These are phyloP conservation scores for Cartodere bifasciata DNA, from an alignment of 2,888 invertebrate species.

Conservation along the genomic window DNA sequence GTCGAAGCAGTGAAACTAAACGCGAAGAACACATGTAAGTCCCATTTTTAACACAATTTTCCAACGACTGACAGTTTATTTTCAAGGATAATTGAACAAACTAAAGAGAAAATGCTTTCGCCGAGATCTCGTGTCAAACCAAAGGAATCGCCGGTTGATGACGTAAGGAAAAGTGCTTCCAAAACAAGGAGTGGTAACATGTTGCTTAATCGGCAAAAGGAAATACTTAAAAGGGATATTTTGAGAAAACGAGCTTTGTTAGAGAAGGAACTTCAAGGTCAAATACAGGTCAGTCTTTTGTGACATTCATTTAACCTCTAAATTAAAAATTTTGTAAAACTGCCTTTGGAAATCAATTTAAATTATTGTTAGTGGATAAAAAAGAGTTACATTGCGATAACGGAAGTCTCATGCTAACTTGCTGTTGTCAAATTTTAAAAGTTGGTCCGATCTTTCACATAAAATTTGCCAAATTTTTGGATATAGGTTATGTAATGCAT, in stretches of 20 bases:
- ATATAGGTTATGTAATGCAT: too few relatives aligned
- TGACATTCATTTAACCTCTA: too few relatives aligned
- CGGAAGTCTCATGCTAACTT: too few relatives aligned
- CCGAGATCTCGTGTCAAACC: slow-evolving; percentile 29
- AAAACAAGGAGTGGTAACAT: slow-evolving; percentile 54
- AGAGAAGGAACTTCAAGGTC: slow-evolving; percentile 78
- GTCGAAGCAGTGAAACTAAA: slow-evolving; percentile 24
- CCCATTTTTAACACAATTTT: too few relatives aligned
- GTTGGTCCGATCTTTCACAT: too few relatives aligned
- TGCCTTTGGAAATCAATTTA: too few relatives aligned
- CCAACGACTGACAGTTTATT: not conserved
- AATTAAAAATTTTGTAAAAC: too few relatives aligned
- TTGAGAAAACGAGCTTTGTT: slow-evolving; percentile 78
- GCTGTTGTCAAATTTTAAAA: too few relatives aligned
- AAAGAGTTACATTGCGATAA: too few relatives aligned
- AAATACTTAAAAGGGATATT: slow-evolving; percentile 85
- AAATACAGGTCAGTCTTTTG: slow-evolving; percentile 57
- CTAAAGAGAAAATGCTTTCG: slow-evolving; percentile 27
- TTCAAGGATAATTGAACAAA: slow-evolving; percentile 13
- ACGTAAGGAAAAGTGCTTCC: slow-evolving; percentile 42
- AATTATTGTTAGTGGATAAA: too few relatives aligned
- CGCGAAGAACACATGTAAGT: slow-evolving; percentile 29
- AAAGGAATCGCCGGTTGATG: slow-evolving; percentile 31
- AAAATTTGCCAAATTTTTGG: too few relatives aligned
- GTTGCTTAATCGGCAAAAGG: slow-evolving; percentile 76